A percentile compares a stretch with the other conserved stretches of the same genome.
phyloP scores from a whole-genome alignment of 1,140 invertebrate species.

The Parapsyche elsis region DNA sequence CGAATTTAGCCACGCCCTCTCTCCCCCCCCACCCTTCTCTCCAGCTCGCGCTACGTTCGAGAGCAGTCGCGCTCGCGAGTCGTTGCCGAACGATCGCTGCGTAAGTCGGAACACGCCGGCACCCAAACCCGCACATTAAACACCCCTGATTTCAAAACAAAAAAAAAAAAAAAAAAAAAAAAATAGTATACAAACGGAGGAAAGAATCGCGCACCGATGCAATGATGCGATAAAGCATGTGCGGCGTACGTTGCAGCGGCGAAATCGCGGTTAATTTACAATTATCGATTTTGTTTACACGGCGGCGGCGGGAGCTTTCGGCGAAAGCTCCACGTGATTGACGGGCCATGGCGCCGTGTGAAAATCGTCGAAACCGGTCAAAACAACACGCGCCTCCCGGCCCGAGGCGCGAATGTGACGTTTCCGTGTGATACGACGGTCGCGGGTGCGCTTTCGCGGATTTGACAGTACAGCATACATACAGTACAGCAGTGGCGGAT shows the following conservation, averaged over 20 bases:
- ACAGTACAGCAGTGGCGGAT: neutral
- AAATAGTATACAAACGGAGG: no score
- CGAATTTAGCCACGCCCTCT: neutral
- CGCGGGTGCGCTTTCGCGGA: no score
- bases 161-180: no score
- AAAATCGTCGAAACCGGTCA: neutral
- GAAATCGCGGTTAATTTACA: constrained; percentile 4
- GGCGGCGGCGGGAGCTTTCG: constrained; percentile 21
- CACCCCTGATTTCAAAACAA: neutral
- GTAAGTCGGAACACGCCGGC: neutral
- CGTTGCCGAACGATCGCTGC: constrained; percentile 22
- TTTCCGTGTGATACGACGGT: neutral
- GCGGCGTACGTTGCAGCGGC: neutral
- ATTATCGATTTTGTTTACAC: neutral
- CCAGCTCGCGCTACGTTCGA: neutral
- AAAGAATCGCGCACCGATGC: neutral
- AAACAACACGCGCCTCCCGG: neutral
- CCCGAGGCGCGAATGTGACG: neutral
- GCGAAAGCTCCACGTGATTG: constrained; percentile 24
- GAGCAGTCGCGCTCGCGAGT: constrained; percentile 23
- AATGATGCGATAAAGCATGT: neutral
- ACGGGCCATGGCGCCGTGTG: neutral
- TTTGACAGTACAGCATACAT: constrained; percentile 59
- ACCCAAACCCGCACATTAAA: neutral
- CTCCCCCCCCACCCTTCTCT: neutral